Evolutionary conservation across 2,113 vertebrate species (phyloP).

Genomic region (Synchiropus splendidus): DNA sequence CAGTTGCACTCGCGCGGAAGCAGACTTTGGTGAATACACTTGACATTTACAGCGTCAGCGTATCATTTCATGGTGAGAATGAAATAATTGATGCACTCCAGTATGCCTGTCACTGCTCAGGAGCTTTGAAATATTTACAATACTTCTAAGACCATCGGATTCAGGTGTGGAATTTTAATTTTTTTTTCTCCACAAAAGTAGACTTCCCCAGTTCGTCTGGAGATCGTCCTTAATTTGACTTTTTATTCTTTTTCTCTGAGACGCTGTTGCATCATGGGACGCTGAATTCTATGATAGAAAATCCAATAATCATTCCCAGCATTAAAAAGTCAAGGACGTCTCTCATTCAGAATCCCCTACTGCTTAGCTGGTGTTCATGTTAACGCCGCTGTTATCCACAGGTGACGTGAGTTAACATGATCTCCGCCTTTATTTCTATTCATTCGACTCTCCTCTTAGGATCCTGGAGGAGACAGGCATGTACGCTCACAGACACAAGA

Average conservation of each 20-base stretch:
- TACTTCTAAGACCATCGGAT: neutral
- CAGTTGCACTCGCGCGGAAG: neutral
- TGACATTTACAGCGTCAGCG: conserved; percentile 3
- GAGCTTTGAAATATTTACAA: neutral
- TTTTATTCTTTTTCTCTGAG: no score
- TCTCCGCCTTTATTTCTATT: conserved; percentile 21
- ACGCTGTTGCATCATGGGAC: no score
- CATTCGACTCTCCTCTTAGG: conserved; percentile 54
- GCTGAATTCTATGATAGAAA: no score
- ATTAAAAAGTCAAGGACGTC: no score
- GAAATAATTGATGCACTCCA: conserved; percentile 9
- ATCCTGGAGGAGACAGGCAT: conserved; percentile 86
- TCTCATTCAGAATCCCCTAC: no score
- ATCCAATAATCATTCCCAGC: no score
- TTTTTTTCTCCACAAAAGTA: no score
- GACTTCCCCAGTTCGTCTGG: no score
- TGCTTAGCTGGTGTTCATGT: no score
- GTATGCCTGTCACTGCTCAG: neutral
- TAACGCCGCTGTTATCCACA: no score
- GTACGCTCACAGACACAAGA: conserved; percentile 85
- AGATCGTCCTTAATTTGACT: no score
- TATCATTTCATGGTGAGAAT: neutral
- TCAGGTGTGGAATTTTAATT: neutral
- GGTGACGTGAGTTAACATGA: conserved; percentile 22
- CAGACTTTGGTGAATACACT: conserved; percentile 10